Conservation (phyloP, 2,888 invertebrate species). For the Notocelia uddmanniana region DNA sequence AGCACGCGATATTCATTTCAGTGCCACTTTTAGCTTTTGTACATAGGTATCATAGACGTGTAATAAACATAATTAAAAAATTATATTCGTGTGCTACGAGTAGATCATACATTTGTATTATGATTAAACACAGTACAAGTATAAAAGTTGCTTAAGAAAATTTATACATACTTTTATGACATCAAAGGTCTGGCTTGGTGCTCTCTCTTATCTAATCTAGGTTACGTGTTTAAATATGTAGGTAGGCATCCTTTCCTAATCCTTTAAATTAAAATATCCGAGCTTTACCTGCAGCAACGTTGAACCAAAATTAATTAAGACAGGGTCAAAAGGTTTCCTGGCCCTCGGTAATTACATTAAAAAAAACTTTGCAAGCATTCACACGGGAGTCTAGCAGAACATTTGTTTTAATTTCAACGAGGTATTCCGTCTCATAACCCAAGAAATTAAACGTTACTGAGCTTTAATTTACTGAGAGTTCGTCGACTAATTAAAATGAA, state of each 20-base stretch:
- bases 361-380: constrained; percentile 25
- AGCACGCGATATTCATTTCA: too few species aligned
- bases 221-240: constrained; percentile 35
- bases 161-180: constrained; percentile 25
- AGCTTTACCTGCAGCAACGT: constrained; percentile 18
- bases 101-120: too few species aligned
- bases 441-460: constrained; percentile 26
- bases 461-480: constrained; percentile 22
- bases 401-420: constrained; percentile 40
- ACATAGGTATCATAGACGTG: too few species aligned
- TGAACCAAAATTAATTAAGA: constrained; percentile 35
- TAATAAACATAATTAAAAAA: too few species aligned
- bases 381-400: constrained; percentile 11
- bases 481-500: constrained; percentile 30
- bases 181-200: constrained; percentile 31
- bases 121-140: too few species aligned
- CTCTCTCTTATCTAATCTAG: constrained; percentile 24
- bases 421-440: constrained; percentile 27
- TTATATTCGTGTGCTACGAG: too few species aligned
- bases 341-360: constrained; percentile 24
- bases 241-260: constrained; percentile 41
- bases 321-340: constrained; percentile 33
- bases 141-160: too few species aligned
- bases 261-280: constrained; percentile 30
- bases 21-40: too few species aligned